Evolutionary conservation across 2,888 invertebrate genomes (phyloP), one percentile per base, ranked within the genome.

Genomic region (Brachyptera risi): DNA sequence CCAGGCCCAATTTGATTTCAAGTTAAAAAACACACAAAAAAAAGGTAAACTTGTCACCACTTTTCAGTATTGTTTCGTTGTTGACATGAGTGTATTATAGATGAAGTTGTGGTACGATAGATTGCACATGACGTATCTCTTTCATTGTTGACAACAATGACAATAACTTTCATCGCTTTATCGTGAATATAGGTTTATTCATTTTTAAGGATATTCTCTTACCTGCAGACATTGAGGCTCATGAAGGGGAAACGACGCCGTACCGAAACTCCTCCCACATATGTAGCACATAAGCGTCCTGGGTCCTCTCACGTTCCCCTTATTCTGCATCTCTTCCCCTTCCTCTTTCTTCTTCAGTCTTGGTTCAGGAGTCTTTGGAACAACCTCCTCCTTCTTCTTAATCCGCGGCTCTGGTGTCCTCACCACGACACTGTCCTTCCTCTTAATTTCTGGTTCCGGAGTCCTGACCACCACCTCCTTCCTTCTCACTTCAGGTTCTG

Each of bases 181-280:
- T n/a, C n/a, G n/a, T n/a, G n/a, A n/a, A n/a, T n/a, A n/a, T n/a
- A n/a, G n/a, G n/a, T n/a, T n/a, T n/a, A n/a, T n/a, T n/a, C n/a
- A n/a, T n/a, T n/a, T n/a, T n/a, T n/a, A n/a, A n/a, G n/a, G n/a
- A n/a, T n/a, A n/a, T n/a, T n/a, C n/a, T n/a, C 44, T 59, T 71
- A 83, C 83, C 78, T 82, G 75, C 65, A 82, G 71, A 71, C 86
- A 87, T 68, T 83, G 83, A 0, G 85, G 84, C 70, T 86, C 85
- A 69, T 87, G 86, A 64, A 86, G 79, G 4, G 79, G 76, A 64
- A 85, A 79, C 15, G 84, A 84, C 47, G 83, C 81, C 3, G 82
- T 81, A 3, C 86, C 86, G 71, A 85, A 86, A 70, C 85, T 83
- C 58, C 85, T 75, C 2, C 83, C 82, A 71, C 86, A 86, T 58